A percentile compares a stretch with the other conserved stretches of the same genome.
Conservation (phyloP, 1,140 invertebrate species). For the Drosophila cardini region DNA sequence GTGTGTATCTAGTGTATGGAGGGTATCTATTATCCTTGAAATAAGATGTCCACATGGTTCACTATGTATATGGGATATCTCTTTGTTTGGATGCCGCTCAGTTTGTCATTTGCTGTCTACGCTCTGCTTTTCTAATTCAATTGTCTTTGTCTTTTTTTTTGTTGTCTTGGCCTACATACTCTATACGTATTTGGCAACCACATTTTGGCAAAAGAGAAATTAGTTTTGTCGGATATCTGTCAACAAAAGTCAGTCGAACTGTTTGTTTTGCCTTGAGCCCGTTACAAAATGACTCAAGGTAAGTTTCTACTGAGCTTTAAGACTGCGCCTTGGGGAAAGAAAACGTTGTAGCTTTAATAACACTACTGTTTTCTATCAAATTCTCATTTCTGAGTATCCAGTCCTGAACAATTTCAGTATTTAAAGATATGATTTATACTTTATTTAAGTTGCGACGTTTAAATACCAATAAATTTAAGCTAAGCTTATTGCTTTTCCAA, state of each 20-base stretch:
- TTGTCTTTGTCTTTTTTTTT: conserved; percentile 38
- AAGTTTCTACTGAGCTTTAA: conserved; percentile 30
- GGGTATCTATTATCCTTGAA: conserved; percentile 74
- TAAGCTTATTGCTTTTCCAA: no score
- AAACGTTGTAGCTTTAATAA: conserved; percentile 66
- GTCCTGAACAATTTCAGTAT: no score
- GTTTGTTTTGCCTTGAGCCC: conserved; percentile 54
- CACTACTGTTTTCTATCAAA: no score
- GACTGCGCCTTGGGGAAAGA: conserved; percentile 4
- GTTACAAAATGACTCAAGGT: conserved; percentile 49
- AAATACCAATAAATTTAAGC: no score
- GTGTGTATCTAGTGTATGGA: no score
- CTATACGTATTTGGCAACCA: conserved; percentile 16
- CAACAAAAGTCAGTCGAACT: conserved; percentile 60
- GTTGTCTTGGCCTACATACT: conserved; percentile 63
- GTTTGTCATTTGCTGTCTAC: conserved; percentile 46
- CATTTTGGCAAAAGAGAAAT: conserved; percentile 46
- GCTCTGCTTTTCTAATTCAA: conserved; percentile 66
- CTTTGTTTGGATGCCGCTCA: conserved; percentile 52
- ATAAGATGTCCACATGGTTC: conserved; percentile 58
- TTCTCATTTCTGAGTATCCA: no score
- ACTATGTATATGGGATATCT: conserved; percentile 50
- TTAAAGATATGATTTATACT: no score
- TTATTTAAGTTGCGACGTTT: no score
- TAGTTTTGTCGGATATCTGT: conserved; percentile 64